A percentile compares a stretch with the other conserved stretches of the same genome.
phyloP scores from a whole-genome alignment of 2,113 vertebrate genomes.

The Amphiprion percula region DNA sequence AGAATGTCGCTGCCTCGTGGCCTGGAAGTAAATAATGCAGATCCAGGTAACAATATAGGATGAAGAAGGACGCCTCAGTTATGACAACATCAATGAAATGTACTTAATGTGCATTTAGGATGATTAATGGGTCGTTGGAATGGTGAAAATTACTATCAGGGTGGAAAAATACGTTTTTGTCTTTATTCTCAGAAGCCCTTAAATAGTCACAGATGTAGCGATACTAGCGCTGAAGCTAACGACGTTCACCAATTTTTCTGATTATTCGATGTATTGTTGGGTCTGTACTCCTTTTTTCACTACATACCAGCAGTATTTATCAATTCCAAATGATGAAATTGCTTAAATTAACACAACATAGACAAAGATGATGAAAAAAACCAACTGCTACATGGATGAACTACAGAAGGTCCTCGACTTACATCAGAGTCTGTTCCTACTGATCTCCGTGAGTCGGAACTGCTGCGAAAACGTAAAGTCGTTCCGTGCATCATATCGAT shows the following conservation, averaged over 20 bases:
- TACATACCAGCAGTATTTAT: slow-evolving; percentile 15
- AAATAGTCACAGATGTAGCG: background rate
- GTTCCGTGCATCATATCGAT: too few relatives aligned
- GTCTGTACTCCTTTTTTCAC: background rate
- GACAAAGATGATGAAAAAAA: background rate
- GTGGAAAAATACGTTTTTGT: background rate
- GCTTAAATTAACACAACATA: slow-evolving; percentile 1
- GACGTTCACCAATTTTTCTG: background rate
- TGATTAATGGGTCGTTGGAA: slow-evolving; percentile 25
- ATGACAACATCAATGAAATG: slow-evolving; percentile 41
- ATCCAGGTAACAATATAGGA: slow-evolving; percentile 22
- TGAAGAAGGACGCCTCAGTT: slow-evolving; percentile 23
- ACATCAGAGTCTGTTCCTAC: too few relatives aligned
- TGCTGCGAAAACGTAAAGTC: too few relatives aligned
- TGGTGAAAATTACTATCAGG: background rate
- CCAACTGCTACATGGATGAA: too few relatives aligned
- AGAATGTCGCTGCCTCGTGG: background rate
- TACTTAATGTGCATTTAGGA: slow-evolving; percentile 11
- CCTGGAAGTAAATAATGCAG: slow-evolving; percentile 2
- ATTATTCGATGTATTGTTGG: background rate
- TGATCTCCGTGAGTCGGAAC: too few relatives aligned
- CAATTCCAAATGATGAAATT: slow-evolving; percentile 14
- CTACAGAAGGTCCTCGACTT: background rate
- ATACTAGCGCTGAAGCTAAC: background rate
- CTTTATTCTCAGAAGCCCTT: background rate